Evolutionary conservation across 2,888 invertebrate genomes (phyloP).

Genomic region (Drosophila affinis): DNA sequence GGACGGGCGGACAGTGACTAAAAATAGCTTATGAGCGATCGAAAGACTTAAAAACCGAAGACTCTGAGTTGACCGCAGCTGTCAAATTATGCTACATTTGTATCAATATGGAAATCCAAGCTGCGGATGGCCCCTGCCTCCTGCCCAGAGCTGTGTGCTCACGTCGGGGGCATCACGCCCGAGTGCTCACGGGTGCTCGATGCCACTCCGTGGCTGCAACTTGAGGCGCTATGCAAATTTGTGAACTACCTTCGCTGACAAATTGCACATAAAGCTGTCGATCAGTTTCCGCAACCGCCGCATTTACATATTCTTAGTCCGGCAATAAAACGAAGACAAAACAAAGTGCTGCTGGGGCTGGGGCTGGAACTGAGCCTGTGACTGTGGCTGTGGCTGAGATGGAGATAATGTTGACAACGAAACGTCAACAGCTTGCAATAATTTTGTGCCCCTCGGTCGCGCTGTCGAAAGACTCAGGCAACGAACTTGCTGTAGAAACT

Average conservation of each 20-base stretch:
- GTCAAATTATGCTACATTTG: conserved; percentile 73
- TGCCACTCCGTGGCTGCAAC: neutral
- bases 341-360: conserved; percentile 23
- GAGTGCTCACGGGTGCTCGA: neutral
- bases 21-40: conserved; percentile 69
- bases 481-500: conserved; percentile 42
- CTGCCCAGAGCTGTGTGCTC: conserved; percentile 45
- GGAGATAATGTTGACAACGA: conserved; percentile 73
- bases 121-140: conserved; percentile 43
- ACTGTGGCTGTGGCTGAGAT: conserved; percentile 1
- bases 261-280: conserved; percentile 78
- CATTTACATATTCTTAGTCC: conserved; percentile 55
- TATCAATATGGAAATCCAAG: conserved; percentile 56
- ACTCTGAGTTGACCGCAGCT: conserved; percentile 61
- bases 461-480: conserved; percentile 64
- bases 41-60: conserved; percentile 32
- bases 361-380: neutral
- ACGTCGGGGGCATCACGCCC: conserved; percentile 64
- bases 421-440: conserved; percentile 74
- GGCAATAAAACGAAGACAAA: conserved; percentile 38
- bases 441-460: conserved; percentile 22
- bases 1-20: conserved; percentile 39
- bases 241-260: conserved; percentile 76
- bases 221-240: conserved; percentile 69
- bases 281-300: conserved; percentile 71